A percentile compares a stretch with the other conserved stretches of the same genome.
phyloP scores from a whole-genome alignment of 2,113 vertebrate species.

The Meriones unguiculatus region DNA sequence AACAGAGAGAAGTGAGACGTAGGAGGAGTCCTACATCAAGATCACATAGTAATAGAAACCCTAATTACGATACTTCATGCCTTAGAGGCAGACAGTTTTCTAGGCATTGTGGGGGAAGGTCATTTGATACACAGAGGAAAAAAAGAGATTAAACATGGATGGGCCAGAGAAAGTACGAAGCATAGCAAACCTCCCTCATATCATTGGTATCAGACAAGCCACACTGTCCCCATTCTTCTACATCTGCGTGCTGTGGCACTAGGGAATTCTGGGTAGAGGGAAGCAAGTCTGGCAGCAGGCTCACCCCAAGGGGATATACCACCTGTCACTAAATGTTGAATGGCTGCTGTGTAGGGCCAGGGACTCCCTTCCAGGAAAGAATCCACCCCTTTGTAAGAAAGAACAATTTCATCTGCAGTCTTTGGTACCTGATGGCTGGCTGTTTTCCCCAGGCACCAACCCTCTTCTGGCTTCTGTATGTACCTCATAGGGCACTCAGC shows the following conservation, averaged over 20 bases:
- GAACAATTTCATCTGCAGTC: background rate
- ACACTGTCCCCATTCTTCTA: no score
- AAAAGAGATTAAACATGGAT: background rate
- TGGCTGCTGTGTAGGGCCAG: background rate
- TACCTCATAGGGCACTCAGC: rapidly evolving
- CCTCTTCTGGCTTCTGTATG: background rate
- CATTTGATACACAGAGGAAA: background rate
- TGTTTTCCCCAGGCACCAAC: background rate
- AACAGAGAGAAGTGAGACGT: background rate
- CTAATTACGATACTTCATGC: background rate
- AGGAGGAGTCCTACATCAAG: background rate
- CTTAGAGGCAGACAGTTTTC: background rate
- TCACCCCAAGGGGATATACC: background rate
- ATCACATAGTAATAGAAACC: background rate
- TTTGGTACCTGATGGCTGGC: background rate
- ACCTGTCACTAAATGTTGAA: background rate
- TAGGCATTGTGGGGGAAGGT: slow-evolving; percentile 33
- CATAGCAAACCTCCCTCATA: background rate
- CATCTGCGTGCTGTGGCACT: no score
- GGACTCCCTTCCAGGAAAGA: background rate
- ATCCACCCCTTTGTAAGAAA: rapidly evolving
- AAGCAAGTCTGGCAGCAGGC: background rate
- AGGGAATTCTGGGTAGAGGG: background rate
- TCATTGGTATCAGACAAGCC: background rate
- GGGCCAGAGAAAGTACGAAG: background rate